phyloP scores from a whole-genome alignment of 2,113 vertebrate species.

The Podilymbus podiceps region DNA sequence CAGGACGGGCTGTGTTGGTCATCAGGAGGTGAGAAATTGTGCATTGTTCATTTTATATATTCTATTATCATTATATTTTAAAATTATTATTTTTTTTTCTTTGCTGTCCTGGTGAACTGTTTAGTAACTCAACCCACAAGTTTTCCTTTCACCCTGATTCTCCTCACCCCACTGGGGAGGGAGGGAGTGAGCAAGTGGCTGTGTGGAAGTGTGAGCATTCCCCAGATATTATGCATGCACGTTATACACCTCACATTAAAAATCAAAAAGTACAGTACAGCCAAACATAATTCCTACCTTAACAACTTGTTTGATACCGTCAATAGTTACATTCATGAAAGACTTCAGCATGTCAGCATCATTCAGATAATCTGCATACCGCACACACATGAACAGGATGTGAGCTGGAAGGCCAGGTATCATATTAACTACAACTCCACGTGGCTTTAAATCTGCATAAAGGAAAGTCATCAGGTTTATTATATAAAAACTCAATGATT shows the following conservation, averaged over 20 bases:
- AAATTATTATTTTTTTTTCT: too few relatives aligned
- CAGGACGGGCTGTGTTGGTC: too few relatives aligned
- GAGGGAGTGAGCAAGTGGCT: too few relatives aligned
- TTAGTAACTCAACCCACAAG: too few relatives aligned
- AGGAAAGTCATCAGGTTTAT: background rate
- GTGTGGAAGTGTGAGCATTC: background rate
- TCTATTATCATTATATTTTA: too few relatives aligned
- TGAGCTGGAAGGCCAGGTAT: conserved; percentile 88
- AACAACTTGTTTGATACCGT: conserved; percentile 86
- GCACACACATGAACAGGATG: conserved; percentile 94
- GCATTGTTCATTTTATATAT: too few relatives aligned
- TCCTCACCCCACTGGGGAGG: too few relatives aligned
- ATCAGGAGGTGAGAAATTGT: too few relatives aligned
- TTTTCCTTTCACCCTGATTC: too few relatives aligned
- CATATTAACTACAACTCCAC: conserved; percentile 92
- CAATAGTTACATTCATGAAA: conserved; percentile 84
- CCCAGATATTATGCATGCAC: background rate
- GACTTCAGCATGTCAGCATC: conserved; percentile 88
- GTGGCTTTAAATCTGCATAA: conserved; percentile 86
- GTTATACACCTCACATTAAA: background rate
- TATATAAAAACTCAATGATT: background rate
- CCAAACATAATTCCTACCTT: conserved; percentile 72
- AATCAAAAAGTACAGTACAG: background rate
- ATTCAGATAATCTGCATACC: conserved; percentile 89
- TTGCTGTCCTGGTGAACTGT: too few relatives aligned